phyloP scores from a whole-genome alignment of 2,888 invertebrate species.

The Oscheius sp. region DNA sequence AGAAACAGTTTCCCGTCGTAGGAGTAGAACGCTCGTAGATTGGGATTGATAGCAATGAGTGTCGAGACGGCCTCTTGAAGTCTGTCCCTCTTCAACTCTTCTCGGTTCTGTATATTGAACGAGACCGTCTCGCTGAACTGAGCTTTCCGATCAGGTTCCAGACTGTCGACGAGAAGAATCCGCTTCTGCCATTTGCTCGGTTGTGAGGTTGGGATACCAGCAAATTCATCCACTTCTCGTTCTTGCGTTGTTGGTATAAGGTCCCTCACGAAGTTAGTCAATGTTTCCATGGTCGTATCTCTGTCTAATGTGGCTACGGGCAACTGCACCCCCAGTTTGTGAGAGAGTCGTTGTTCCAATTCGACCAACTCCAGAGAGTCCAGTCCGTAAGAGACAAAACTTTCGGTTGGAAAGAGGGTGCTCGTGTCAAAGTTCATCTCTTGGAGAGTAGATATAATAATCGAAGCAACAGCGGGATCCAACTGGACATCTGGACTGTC shows the following conservation, averaged over 20 bases:
- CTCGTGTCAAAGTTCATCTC: slow-evolving; percentile 27
- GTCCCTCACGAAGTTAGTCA: not conserved
- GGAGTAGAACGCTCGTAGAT: slow-evolving; percentile 19
- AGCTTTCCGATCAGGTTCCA: slow-evolving; percentile 10
- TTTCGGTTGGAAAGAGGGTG: not conserved
- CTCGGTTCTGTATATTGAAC: not conserved
- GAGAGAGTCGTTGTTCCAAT: slow-evolving; percentile 16
- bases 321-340: not conserved
- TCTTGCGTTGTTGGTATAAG: not conserved
- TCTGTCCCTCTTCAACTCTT: not conserved
- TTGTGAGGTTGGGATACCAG: not conserved
- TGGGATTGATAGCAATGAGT: slow-evolving; percentile 11
- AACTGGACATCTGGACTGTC: not conserved
- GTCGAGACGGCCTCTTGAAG: not conserved
- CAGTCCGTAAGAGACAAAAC: slow-evolving; percentile 25
- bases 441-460: not conserved
- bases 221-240: not conserved
- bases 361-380: slow-evolving; percentile 34
- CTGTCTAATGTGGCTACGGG: not conserved
- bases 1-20: slow-evolving; percentile 1
- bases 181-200: slow-evolving; percentile 20
- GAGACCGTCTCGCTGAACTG: slow-evolving; percentile 33
- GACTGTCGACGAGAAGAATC: slow-evolving; percentile 7
- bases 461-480: not conserved
- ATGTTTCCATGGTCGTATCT: not conserved